Evolutionary conservation across 2,797 vertebrate species (phyloP).

Genomic region (Nannoperca obscura): DNA sequence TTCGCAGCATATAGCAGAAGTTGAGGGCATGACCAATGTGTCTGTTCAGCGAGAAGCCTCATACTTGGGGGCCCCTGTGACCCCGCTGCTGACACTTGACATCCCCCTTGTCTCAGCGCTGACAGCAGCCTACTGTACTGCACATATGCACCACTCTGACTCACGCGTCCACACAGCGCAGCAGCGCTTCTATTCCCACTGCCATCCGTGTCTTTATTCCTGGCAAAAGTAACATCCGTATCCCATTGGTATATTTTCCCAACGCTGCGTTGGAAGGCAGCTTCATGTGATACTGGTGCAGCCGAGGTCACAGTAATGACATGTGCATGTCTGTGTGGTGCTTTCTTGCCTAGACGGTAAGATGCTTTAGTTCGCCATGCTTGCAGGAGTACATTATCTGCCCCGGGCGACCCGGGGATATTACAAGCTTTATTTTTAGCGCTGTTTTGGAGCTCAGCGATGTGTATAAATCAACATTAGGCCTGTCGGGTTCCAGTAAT

Average conservation of each 20-base stretch:
- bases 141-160: constrained; percentile 49
- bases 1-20: constrained; percentile 7
- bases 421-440: constrained; percentile 84
- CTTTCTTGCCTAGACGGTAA: constrained; percentile 62
- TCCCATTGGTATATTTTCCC: not conserved
- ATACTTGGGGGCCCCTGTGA: constrained; percentile 48
- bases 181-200: constrained; percentile 15
- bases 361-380: constrained; percentile 47
- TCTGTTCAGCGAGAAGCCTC: constrained; percentile 53
- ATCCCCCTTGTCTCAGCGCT: constrained; percentile 58
- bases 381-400: constrained; percentile 72
- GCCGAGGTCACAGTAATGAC: constrained; percentile 54
- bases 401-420: constrained; percentile 69
- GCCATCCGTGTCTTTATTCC: not conserved
- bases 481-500: constrained; percentile 77
- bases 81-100: constrained; percentile 66
- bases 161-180: constrained; percentile 50
- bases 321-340: constrained; percentile 15
- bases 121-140: constrained; percentile 49
- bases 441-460: constrained; percentile 77
- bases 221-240: not conserved
- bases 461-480: constrained; percentile 84
- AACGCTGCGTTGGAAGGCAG: not conserved
- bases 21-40: constrained; percentile 28
- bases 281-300: constrained; percentile 1